Evolutionary conservation across 92 coral and sea anemone genomes (phyloP), one percentile per base, ranked within the genome.

Genomic region (Actinernus sp.): DNA sequence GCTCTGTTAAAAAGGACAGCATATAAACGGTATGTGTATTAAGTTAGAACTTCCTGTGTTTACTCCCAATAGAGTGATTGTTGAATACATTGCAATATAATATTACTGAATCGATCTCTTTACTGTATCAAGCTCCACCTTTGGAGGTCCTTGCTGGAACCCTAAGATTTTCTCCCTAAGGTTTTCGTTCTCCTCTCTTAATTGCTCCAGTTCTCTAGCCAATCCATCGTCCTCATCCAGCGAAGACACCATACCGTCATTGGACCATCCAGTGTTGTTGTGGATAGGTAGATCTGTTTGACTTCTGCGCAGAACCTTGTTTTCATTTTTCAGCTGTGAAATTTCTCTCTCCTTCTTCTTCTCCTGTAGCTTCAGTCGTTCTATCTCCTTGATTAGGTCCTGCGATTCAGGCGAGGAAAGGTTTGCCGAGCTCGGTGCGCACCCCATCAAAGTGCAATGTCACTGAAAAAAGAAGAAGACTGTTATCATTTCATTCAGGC

Each of bases 271-370:
- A 4, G 17, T 8, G 17, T 8, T 18, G 52, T 45, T 45, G 49
- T 34, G n/a, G 1, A 8, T 36, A 24, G 47, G 60, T 31, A 40
- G 40, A 12, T 0, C 37, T 34, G 25, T 33, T 43, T 49, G 17
- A 24, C 40, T 43, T 33, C 50, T 34, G 48, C 58, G 65, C 50
- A 22, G 19, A 45, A 6, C 58, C n/a, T 40, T 58, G 11, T 71
- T 66, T n/a, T 26, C 48, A 45, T 50, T 48, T 21, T 55, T 61
- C 22, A 89, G 49, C 8, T 47, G 39, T 14, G 26, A 55, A 48
- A 65, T 70, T 61, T 77, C 85, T 24, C 57, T 44, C 18, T 85
- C 81, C 26, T 68, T 82, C 18, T 68, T 61, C 22, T 32, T 21
- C 34, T 68, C 52, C 10, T 67, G 40, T 3, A 57, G 19, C 19